phyloP scores from a whole-genome alignment of 2,888 invertebrate genomes.

The Epistrophe eligans region DNA sequence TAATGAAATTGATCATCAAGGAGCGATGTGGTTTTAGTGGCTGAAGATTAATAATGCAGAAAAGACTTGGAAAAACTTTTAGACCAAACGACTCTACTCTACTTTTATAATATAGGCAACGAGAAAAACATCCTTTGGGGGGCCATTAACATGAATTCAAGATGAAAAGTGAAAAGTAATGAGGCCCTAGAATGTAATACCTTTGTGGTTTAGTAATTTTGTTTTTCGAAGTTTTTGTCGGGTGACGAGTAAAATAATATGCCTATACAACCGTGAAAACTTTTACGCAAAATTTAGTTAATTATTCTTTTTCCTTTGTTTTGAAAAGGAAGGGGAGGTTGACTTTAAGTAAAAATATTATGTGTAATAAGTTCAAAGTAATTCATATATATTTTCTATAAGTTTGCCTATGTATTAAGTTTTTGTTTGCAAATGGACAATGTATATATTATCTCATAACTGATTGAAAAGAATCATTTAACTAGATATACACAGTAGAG shows the following conservation, averaged over 20 bases:
- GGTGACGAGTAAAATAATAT: constrained; percentile 37
- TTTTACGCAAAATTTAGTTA: constrained; percentile 29
- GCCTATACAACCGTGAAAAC: constrained; percentile 37
- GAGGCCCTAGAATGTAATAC: constrained; percentile 51
- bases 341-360: background rate
- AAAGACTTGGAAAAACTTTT: constrained; percentile 58
- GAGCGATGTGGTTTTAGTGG: constrained; percentile 56
- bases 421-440: too few relatives aligned
- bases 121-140: constrained; percentile 60
- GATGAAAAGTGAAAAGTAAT: constrained; percentile 76
- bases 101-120: too few relatives aligned
- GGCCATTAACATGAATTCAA: constrained; percentile 70
- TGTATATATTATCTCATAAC: too few relatives aligned
- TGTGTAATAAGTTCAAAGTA: background rate
- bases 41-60: constrained; percentile 70
- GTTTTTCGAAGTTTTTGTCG: constrained; percentile 36
- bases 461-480: too few relatives aligned
- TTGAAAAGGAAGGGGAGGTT: background rate
- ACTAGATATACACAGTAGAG: too few relatives aligned
- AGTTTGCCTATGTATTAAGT: background rate
- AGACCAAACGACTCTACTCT: background rate
- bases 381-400: background rate
- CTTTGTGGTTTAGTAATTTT: constrained; percentile 62
- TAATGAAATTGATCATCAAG: constrained; percentile 73
- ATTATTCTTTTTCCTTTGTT: constrained; percentile 19